Evolutionary conservation across 1,140 invertebrate genomes (phyloP).

Genomic region (Leptinotarsa defecta): DNA sequence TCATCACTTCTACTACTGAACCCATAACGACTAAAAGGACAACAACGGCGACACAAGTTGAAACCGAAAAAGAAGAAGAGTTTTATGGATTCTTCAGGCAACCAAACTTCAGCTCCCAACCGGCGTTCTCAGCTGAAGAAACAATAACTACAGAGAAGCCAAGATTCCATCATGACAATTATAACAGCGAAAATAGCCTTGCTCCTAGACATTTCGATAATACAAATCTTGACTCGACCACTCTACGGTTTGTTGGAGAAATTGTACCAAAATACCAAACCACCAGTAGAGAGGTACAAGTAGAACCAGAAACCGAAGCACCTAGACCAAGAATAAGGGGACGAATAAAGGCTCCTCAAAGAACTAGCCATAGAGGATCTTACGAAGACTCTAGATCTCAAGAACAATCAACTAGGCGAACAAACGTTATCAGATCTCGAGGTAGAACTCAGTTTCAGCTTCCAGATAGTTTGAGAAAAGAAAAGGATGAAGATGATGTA

Average conservation of each 20-base stretch:
- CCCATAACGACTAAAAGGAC: conserved; percentile 37
- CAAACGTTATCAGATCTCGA: conserved; percentile 33
- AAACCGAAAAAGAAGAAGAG: conserved; percentile 45
- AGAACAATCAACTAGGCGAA: conserved; percentile 40
- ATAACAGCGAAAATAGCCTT: conserved; percentile 16
- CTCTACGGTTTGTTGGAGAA: conserved; percentile 51
- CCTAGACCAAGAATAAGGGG: conserved; percentile 40
- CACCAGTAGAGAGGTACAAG: conserved; percentile 22
- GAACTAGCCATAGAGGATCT: conserved; percentile 29
- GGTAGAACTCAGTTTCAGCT: conserved; percentile 45
- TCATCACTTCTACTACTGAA: conserved; percentile 36
- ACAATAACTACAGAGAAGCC: neutral
- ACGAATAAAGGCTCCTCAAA: conserved; percentile 44
- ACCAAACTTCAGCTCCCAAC: conserved; percentile 44
- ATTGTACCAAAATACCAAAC: conserved; percentile 50
- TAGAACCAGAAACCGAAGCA: conserved; percentile 32
- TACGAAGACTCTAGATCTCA: conserved; percentile 30
- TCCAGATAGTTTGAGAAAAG: conserved; percentile 41
- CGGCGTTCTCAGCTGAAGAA: conserved; percentile 21
- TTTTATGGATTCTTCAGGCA: conserved; percentile 54
- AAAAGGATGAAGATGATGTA: conserved; percentile 43
- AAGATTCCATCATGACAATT: neutral
- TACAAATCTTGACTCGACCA: conserved; percentile 13
- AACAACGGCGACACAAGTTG: conserved; percentile 31
- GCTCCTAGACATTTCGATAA: conserved; percentile 9